phyloP scores from a whole-genome alignment of 2,113 vertebrate genomes.

The Cyanoderma ruficeps region DNA sequence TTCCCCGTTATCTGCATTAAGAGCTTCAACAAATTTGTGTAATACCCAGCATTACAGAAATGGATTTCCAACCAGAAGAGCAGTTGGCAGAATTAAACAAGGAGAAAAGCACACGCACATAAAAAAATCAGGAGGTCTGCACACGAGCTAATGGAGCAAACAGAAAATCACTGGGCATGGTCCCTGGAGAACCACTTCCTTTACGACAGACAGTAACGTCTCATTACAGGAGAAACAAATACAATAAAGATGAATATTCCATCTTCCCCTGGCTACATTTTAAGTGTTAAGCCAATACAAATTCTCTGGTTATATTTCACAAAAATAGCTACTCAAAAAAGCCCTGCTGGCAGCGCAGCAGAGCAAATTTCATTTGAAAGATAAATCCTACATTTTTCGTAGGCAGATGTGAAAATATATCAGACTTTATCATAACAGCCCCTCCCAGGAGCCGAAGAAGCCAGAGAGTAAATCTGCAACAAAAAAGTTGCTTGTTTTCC shows the following conservation, averaged over 20 bases:
- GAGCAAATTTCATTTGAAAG: slow-evolving; percentile 2
- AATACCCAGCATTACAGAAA: slow-evolving; percentile 47
- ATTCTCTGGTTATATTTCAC: slow-evolving; percentile 30
- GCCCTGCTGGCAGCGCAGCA: background rate
- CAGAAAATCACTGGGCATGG: slow-evolving; percentile 33
- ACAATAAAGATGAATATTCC: slow-evolving; percentile 46
- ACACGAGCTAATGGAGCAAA: slow-evolving; percentile 37
- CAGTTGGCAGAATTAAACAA: slow-evolving; percentile 59
- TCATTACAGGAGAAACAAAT: slow-evolving; percentile 34
- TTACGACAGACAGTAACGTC: background rate
- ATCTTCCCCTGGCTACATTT: slow-evolving; percentile 23
- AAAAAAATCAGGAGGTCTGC: slow-evolving; percentile 43
- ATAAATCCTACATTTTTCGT: slow-evolving; percentile 1
- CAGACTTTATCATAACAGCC: background rate
- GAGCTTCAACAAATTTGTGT: slow-evolving; percentile 52
- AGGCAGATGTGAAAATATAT: slow-evolving; percentile 13
- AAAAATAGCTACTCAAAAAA: slow-evolving; percentile 31
- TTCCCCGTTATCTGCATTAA: background rate
- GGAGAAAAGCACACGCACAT: slow-evolving; percentile 39
- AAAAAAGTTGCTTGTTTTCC: background rate
- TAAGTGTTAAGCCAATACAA: slow-evolving; percentile 20
- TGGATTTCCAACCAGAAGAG: slow-evolving; percentile 46
- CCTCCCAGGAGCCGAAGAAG: background rate
- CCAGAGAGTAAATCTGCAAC: background rate
- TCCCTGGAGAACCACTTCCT: background rate